Evolutionary conservation across 1,140 invertebrate species (phyloP).

Genomic region (Zaprionus vittiger): DNA sequence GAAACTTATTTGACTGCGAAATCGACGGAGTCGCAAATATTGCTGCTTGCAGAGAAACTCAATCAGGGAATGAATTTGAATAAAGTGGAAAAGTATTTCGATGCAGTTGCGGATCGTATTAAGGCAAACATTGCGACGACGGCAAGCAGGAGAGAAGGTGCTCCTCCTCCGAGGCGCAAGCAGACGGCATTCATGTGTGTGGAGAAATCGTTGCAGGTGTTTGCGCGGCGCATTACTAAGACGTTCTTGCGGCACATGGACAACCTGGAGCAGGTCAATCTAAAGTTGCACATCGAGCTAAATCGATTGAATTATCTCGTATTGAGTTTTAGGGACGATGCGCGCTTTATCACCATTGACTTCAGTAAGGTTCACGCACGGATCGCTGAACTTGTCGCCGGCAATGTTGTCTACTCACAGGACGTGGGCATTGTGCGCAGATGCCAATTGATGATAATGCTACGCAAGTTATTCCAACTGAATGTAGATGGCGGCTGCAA

Average conservation of each 20-base stretch:
- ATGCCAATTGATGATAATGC: slow-evolving; percentile 50
- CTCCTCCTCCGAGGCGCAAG: slow-evolving; percentile 8
- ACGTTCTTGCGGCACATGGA: slow-evolving; percentile 81
- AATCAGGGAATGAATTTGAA: slow-evolving; percentile 14
- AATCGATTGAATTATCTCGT: slow-evolving; percentile 88
- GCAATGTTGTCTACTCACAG: slow-evolving; percentile 78
- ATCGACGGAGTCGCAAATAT: slow-evolving; percentile 55
- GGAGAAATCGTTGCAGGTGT: slow-evolving; percentile 88
- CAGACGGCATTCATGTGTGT: slow-evolving; percentile 86
- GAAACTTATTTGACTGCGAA: slow-evolving; percentile 88
- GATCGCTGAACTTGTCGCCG: slow-evolving; percentile 86
- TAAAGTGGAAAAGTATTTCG: slow-evolving; percentile 37
- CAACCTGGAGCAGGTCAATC: slow-evolving; percentile 76
- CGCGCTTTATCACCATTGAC: slow-evolving; percentile 86
- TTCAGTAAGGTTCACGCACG: slow-evolving; percentile 88
- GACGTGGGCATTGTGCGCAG: slow-evolving; percentile 50
- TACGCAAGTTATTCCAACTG: slow-evolving; percentile 45
- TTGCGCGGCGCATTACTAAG: slow-evolving; percentile 87
- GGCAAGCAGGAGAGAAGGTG: not conserved
- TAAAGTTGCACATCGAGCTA: slow-evolving; percentile 86
- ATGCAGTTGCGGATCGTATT: slow-evolving; percentile 37
- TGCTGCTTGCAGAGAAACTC: slow-evolving; percentile 18
- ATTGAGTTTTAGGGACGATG: slow-evolving; percentile 88
- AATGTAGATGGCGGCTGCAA: slow-evolving; percentile 52
- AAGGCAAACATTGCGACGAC: not conserved